Evolutionary conservation across 2,888 invertebrate genomes (phyloP), one percentile per base, ranked within the genome.

Genomic region (Homarus gammarus): DNA sequence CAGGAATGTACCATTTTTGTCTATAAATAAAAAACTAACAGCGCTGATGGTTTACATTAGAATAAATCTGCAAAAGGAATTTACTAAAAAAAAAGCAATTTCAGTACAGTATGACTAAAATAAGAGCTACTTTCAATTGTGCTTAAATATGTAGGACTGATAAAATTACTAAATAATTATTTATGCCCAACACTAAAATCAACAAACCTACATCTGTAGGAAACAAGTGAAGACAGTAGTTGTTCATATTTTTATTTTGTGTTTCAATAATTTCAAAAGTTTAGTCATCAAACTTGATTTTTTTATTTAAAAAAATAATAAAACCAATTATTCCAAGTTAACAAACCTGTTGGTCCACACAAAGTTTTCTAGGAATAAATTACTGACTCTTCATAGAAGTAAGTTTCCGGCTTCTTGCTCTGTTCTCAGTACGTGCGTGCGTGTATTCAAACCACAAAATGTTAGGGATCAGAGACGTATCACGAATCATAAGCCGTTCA

Each of bases 381-480:
- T 84, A 92, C 75, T 92, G 92, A 51, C 79, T 90, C 86, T 92
- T 92, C 83, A 90, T 86, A 36, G 91, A 90, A 1, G 88, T 82
- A 40, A 92, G 79, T 49, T 97, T 97, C 92, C 97, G 95, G 81
- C 96, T 96, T 92, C 97, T 95, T 12, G 96, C 96, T 92, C 97
- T 95, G 51, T 97, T 96, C 94, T 98, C 98, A 93, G 97, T 96
- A 92, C 97, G 95, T 85, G 97, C 96, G 92, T 97, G 97, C 40
- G 97, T 97, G 94, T 98, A 98, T 94, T 98, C 98, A 94, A 98
- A 98, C 97, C 98, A 98, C 92, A 98, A 94, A 31, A 98, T 97
- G 94, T 98, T 98, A 40, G 98, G 98, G 93, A 98, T 98, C 89
- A 98, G 94, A 0, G 98, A 97, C 64, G 97, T 97, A 93, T 98